phyloP scores from a whole-genome alignment of 2,797 vertebrate genomes.

The Eidolon dupreanum region DNA sequence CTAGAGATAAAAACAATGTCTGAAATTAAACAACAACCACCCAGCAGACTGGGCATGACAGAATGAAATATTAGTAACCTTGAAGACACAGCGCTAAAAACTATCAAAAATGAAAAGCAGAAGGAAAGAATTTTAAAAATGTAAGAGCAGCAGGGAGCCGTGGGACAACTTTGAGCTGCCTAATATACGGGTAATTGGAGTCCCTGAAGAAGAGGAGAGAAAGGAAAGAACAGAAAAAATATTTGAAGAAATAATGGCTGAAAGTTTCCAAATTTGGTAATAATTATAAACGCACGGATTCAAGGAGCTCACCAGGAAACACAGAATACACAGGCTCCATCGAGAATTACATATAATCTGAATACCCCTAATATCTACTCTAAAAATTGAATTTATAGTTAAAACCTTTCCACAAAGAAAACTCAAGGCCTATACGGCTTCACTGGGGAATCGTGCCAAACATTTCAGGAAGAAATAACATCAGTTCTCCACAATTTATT shows the following conservation, averaged over 20 bases:
- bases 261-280: not conserved
- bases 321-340: not conserved
- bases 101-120: not conserved
- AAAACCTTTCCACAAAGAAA: not conserved
- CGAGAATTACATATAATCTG: not conserved
- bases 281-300: not conserved
- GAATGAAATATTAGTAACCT: not conserved
- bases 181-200: not conserved
- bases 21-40: not conserved
- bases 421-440: not conserved
- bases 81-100: not conserved
- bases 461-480: not conserved
- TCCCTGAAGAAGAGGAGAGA: not conserved
- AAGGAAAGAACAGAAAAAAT: not conserved
- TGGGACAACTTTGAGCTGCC: not conserved
- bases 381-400: not conserved
- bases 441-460: not conserved
- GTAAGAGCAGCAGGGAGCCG: not conserved
- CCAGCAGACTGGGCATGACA: not conserved
- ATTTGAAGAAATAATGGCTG: not conserved
- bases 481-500: not conserved
- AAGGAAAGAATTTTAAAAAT: not conserved
- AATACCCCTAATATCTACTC: not conserved
- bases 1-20: not conserved
- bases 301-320: not conserved